Conservation (phyloP, 2,113 vertebrate genomes). For the Paradoxurus hermaphroditus region DNA sequence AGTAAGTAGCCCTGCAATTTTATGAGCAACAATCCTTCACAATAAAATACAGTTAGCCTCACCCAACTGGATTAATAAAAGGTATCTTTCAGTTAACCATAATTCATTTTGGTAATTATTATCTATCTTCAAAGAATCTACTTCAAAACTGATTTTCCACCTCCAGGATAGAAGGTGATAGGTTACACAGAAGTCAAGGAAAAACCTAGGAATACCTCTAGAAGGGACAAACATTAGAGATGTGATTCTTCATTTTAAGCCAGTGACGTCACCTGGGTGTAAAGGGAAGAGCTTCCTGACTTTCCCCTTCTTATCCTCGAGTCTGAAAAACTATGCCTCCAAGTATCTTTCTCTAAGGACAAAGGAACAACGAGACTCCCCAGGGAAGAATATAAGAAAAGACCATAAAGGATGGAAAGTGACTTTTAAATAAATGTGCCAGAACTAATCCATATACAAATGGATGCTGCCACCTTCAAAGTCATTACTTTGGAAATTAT, state of each 20-base stretch:
- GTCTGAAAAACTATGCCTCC: not conserved
- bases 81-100: slow-evolving; percentile 34
- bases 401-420: not conserved
- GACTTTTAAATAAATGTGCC: slow-evolving; percentile 32
- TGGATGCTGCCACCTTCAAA: not conserved
- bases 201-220: not conserved
- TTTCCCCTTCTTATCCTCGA: not conserved
- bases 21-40: slow-evolving; percentile 33
- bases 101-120: slow-evolving; percentile 42
- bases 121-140: slow-evolving; percentile 18
- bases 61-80: not conserved
- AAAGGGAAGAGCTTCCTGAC: not conserved
- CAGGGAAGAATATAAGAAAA: not conserved
- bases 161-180: not conserved
- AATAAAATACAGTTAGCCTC: slow-evolving; percentile 42
- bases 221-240: not conserved
- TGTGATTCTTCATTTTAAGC: not conserved
- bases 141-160: not conserved
- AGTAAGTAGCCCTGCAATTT: slow-evolving; percentile 17
- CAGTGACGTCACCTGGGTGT: not conserved
- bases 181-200: not conserved
- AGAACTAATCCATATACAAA: slow-evolving; percentile 10
- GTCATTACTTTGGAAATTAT: not conserved
- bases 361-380: not conserved
- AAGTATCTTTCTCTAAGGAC: not conserved